Base-by-base conservation (phyloP, 2,797 vertebrate genomes). In the Mus caroli region DNA sequence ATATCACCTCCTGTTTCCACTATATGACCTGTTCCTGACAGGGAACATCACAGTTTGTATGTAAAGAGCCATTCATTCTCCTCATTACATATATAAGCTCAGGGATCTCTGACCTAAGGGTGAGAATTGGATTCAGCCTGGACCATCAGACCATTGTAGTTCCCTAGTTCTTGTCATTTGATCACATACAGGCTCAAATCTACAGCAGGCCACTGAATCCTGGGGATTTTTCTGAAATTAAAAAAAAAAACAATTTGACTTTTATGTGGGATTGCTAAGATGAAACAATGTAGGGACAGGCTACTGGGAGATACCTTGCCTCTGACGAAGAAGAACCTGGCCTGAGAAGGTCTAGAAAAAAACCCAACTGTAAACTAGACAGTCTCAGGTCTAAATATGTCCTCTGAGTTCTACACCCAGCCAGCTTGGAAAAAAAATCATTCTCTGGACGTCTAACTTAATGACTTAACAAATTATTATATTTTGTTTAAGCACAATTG, bases 401-500 rank as follows among this genome's bases (percentile, higher is more conserved):
- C 64, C 37, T 93, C 43, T 80, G 76, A 90, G n/a, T 26, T 7
- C 64, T 54, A 4, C 0, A 31, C 9, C 24, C 60, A 75, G 62
- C 6, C 34, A 43, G 31, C 19, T 79, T 50, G 10, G 50, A 12
- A 22, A 52, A 83, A 73, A 62, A 14, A 91, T 62, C 50, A 91
- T 76, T 20, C 9, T 69, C 90, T 85, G 58, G n/a, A 79, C 10
- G 80, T 87, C 80, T 76, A 88, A 58, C 28, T 67, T 40, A 95
- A 75, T 62, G 26, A 92, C 34, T 50, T 52, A 76, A 56, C n/a
- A 79, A 69, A 40, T 69, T 67, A 73, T 83, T 83, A 46, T 54
- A 71, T 83, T 94, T 88, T 92, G 56, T 95, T 77, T 73, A 76
- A 90, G n/a, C 46, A 84, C 24, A n/a, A 54, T 64, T 67, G 31